These are phyloP conservation scores for Oreochromis aureus DNA, from an alignment of 2,113 vertebrate genomes.

Conservation along the genomic window DNA sequence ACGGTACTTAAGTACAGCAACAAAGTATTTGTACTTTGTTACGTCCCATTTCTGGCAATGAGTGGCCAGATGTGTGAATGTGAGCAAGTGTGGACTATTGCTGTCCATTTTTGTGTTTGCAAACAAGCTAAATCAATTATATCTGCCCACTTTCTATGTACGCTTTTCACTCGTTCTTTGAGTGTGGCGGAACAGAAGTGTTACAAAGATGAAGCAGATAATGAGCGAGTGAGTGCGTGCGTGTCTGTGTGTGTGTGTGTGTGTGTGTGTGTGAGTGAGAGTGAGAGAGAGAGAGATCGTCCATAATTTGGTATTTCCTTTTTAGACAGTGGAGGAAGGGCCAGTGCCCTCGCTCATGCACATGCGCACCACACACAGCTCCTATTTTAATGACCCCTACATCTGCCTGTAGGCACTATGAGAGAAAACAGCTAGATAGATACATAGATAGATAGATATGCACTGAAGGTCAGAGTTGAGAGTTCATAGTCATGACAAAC, in stretches of 20 bases:
- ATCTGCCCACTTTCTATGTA: neutral
- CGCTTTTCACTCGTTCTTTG: neutral
- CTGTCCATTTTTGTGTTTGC: neutral
- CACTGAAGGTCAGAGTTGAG: constrained; percentile 9
- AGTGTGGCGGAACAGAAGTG: neutral
- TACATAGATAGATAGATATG: constrained; percentile 18
- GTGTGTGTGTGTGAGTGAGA: neutral
- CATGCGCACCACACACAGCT: constrained; percentile 1
- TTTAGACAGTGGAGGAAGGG: constrained; percentile 55
- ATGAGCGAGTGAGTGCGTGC: neutral
- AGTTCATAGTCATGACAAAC: neutral
- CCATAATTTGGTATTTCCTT: constrained; percentile 76
- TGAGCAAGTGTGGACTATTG: neutral
- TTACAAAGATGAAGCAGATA: neutral
- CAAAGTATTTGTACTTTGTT: neutral
- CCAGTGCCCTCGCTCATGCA: constrained; percentile 37
- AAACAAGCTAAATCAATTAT: neutral
- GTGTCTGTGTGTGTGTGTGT: neutral
- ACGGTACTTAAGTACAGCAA: neutral
- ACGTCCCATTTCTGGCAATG: neutral
- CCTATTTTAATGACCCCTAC: constrained; percentile 53
- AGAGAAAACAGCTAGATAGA: neutral
- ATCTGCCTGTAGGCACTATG: constrained; percentile 34
- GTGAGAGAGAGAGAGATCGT: constrained; percentile 43
- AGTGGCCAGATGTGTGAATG: neutral